Percentiles rank a stretch among this genome's conserved stretches.
These are phyloP conservation scores for Leptatherina wallacei DNA, from an alignment of 2,797 vertebrate species.

Conservation along the genomic window DNA sequence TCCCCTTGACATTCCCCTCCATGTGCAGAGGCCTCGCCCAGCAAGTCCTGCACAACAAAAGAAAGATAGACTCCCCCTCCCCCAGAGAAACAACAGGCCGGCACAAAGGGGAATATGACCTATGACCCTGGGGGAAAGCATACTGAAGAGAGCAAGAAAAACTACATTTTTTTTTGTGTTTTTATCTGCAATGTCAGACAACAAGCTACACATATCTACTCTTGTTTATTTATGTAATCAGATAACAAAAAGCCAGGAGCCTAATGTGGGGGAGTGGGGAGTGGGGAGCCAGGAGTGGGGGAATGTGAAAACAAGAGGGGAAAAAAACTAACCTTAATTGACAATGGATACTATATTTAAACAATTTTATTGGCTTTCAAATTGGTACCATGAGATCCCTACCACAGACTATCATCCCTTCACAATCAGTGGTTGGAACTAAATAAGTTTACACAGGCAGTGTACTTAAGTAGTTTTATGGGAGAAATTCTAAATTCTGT, in stretches of 20 bases:
- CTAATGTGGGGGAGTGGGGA: too few relatives aligned
- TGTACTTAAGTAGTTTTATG: neutral
- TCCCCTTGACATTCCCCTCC: conserved; percentile 15
- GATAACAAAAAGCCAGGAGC: conserved; percentile 15
- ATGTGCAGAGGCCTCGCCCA: conserved; percentile 69
- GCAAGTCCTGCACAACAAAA: conserved; percentile 75
- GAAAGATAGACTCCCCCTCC: conserved; percentile 71
- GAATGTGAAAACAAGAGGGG: too few relatives aligned
- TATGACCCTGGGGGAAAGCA: conserved; percentile 66
- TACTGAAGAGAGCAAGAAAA: conserved; percentile 32
- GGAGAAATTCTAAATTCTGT: neutral
- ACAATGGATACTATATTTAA: conserved; percentile 35
- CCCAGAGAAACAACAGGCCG: conserved; percentile 66
- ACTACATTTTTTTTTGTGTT: conserved; percentile 50
- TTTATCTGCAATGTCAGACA: neutral
- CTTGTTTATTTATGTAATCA: conserved; percentile 23
- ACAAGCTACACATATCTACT: conserved; percentile 24
- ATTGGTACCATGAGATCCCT: conserved; percentile 35
- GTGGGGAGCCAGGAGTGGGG: too few relatives aligned
- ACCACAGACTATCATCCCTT: neutral
- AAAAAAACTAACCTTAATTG: neutral
- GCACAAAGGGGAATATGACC: conserved; percentile 71
- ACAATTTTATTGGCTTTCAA: conserved; percentile 30
- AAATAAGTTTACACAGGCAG: neutral
- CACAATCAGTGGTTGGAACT: neutral